Conservation (phyloP, 37 sponge, comb jelly and placozoan species). For the Hormiphora californensis region DNA sequence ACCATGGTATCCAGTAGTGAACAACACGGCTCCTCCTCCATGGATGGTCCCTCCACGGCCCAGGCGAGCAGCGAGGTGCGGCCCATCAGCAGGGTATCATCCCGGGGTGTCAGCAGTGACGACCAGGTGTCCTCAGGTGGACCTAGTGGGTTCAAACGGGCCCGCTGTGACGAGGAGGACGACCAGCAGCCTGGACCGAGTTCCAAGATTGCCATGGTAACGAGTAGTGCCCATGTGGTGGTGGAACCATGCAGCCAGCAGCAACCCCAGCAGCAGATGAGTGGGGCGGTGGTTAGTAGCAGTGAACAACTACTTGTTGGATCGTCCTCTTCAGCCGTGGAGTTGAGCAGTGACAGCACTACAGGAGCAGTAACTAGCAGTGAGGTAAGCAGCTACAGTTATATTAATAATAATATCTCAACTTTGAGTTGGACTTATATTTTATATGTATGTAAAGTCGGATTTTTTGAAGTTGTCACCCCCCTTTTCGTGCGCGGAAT, state of each 20-base stretch:
- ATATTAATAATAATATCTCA: no score
- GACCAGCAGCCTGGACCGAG: constrained; percentile 46
- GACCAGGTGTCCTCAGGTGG: constrained; percentile 23
- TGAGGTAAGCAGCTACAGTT: no score
- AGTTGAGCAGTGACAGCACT: no score
- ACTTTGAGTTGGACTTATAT: no score
- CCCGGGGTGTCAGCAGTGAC: constrained; percentile 22
- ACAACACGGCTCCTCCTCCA: not conserved
- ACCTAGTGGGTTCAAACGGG: constrained; percentile 1
- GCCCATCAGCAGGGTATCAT: constrained; percentile 24
- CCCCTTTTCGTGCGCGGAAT: no score
- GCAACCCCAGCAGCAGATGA: not conserved
- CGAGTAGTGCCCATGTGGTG: constrained; percentile 33
- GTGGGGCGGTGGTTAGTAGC: not conserved
- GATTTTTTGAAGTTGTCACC: no score
- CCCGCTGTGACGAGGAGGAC: constrained; percentile 49
- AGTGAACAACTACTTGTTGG: no score
- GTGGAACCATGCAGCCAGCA: not conserved
- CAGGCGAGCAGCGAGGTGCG: constrained; percentile 28
- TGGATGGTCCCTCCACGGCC: not conserved
- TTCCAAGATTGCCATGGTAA: constrained; percentile 48
- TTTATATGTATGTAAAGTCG: no score
- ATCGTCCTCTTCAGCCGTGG: no score
- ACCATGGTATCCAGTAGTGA: not conserved
- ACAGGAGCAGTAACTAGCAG: no score